These are phyloP conservation scores for Sisyra nigra DNA, from an alignment of 2,888 invertebrate genomes.

Conservation along the genomic window DNA sequence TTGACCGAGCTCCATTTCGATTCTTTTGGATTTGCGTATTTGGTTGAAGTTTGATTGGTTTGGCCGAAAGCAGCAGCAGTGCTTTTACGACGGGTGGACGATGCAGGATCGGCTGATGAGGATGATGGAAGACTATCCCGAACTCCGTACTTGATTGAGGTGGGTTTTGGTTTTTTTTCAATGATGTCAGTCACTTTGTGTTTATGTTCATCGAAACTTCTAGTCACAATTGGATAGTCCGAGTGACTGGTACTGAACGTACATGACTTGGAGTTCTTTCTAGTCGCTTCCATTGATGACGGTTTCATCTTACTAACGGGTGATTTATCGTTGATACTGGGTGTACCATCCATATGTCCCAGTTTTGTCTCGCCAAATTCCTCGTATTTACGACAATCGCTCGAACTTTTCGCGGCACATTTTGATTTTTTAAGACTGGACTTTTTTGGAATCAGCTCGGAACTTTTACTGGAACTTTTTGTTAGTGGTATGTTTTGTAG, in stretches of 20 bases:
- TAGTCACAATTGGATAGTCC: background rate
- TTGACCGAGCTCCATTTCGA: conserved; percentile 48
- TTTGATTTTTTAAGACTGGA: conserved; percentile 1
- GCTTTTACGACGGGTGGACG: conserved; percentile 11
- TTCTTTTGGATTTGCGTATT: conserved; percentile 22
- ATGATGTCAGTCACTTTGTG: background rate
- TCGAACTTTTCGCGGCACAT: background rate
- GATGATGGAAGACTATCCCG: background rate
- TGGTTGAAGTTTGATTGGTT: conserved; percentile 16
- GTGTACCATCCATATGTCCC: background rate
- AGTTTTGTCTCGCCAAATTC: too few relatives aligned
- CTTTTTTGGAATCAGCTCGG: background rate
- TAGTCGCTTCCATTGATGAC: background rate
- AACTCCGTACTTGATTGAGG: background rate
- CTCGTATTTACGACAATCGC: too few relatives aligned
- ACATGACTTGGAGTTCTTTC: conserved; percentile 6
- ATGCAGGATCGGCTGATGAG: background rate
- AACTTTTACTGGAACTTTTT: background rate
- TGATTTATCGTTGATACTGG: background rate
- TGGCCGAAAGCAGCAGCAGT: conserved; percentile 13
- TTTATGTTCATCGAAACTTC: background rate
- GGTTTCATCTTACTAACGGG: background rate
- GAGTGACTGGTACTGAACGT: conserved; percentile 1
- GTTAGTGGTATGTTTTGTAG: background rate
- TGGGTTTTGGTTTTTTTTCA: conserved; percentile 1